Evolutionary conservation across 2,888 invertebrate genomes (phyloP), one percentile per base, ranked within the genome.

Genomic region (Orthosia gothica): DNA sequence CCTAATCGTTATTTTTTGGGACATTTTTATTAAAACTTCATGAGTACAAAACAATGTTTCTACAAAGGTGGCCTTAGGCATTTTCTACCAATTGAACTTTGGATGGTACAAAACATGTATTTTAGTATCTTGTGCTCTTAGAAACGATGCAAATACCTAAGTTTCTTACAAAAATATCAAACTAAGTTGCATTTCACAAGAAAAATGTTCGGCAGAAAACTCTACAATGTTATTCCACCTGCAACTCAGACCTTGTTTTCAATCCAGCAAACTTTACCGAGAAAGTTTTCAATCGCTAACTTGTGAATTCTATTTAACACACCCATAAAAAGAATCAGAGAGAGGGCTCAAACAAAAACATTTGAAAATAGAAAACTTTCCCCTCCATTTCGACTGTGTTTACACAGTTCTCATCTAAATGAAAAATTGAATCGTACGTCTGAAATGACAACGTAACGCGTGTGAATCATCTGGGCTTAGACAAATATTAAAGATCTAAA

Each of bases 381-480:
- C 91, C 92, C 92, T 92, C 89, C 79, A 87, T 89, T 87, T 82
- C 88, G 78, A 88, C 84, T 79, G 87, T 94, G 93, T 95, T 95
- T 94, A 94, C 92, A 90, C 91, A 92, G 91, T 90, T 90, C 90
- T 87, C 91, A 88, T 92, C 92, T 92, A 89, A 85, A 93, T 95
- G 95, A 96, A 95, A 95, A 95, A 96, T 96, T 94, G 93, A 94
- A 94, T 94, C 92, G 89, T 91, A 92, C 92, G 93, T 92, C 93
- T 89, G 90, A 95, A 94, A 95, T 94, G 95, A 95, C 95, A 95
- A 91, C 91, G 89, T 91, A 91, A 91, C 91, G 91, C 90, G 91
- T 90, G 91, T 93, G 91, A 92, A 94, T 93, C 92, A 88, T 92
- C 91, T 90, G 88, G 77, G 82, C 72, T 81, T 79, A 59, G 55